These are phyloP conservation scores for Colinus virginianus DNA, from an alignment of 2,113 vertebrate genomes.

Conservation along the genomic window DNA sequence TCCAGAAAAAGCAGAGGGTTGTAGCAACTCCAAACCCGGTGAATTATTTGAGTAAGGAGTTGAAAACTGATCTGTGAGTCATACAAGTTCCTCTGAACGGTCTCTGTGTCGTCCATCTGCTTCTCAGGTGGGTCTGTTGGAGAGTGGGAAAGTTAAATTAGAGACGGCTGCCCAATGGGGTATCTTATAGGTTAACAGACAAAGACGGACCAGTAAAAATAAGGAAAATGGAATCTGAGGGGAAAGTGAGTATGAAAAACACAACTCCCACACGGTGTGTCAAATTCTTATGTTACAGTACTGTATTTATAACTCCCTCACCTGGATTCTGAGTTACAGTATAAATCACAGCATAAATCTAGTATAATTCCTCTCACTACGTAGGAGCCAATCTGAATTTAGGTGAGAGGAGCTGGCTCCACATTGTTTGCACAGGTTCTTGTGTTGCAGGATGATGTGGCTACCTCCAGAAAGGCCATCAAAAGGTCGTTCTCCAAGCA, in stretches of 20 bases:
- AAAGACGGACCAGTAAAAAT: background rate
- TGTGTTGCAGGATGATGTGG: background rate
- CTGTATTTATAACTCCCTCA: background rate
- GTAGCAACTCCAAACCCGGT: background rate
- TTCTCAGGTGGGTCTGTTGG: background rate
- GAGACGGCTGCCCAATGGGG: background rate
- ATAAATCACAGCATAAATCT: background rate
- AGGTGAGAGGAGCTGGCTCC: background rate
- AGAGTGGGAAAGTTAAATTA: background rate
- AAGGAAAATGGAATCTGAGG: background rate
- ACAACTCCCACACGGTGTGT: background rate
- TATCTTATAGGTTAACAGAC: background rate
- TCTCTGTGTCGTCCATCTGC: background rate
- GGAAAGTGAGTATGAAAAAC: background rate
- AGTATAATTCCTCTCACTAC: background rate
- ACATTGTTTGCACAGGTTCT: rapidly evolving
- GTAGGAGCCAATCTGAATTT: background rate
- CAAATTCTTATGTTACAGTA: background rate
- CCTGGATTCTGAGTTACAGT: background rate
- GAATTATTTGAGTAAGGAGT: background rate
- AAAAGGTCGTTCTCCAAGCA: background rate
- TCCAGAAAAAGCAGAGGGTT: background rate
- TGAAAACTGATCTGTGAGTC: background rate
- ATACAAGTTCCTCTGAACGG: background rate
- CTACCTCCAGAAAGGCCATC: background rate